A percentile compares a stretch with the other conserved stretches of the same genome.
Conservation (phyloP, 2,797 vertebrate genomes). For the Naso thynnoides region DNA sequence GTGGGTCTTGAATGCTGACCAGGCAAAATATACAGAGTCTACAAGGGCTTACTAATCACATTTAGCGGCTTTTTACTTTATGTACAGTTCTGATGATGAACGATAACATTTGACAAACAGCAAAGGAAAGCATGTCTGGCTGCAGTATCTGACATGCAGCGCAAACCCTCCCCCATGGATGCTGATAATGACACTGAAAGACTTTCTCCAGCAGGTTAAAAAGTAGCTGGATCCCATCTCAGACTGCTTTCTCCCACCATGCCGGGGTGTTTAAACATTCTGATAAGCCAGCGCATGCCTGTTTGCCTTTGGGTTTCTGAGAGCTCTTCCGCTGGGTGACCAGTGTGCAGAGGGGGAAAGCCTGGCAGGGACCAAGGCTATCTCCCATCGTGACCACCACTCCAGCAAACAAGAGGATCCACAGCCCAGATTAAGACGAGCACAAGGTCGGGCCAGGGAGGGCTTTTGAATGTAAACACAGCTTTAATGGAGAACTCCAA, state of each 20-base stretch:
- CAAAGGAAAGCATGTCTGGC: slow-evolving; percentile 7
- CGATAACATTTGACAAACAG: slow-evolving; percentile 39
- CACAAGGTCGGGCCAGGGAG: slow-evolving; percentile 29
- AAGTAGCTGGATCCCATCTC: slow-evolving; percentile 43
- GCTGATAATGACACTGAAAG: slow-evolving; percentile 46
- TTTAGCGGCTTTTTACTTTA: slow-evolving; percentile 24
- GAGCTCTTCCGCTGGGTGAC: slow-evolving; percentile 64
- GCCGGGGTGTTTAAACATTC: slow-evolving; percentile 69
- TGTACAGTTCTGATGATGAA: slow-evolving; percentile 32
- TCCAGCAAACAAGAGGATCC: slow-evolving; percentile 42
- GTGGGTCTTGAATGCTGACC: slow-evolving; percentile 43
- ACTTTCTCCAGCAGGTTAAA: slow-evolving; percentile 50
- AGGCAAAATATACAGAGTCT: slow-evolving; percentile 9
- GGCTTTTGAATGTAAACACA: slow-evolving; percentile 37
- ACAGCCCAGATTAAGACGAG: slow-evolving; percentile 58
- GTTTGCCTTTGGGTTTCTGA: slow-evolving; percentile 73
- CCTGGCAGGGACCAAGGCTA: slow-evolving; percentile 48
- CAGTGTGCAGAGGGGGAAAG: slow-evolving; percentile 33
- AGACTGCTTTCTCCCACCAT: slow-evolving; percentile 45
- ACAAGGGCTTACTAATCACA: slow-evolving; percentile 46
- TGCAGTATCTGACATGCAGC: slow-evolving; percentile 27
- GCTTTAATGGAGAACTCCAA: slow-evolving; percentile 20
- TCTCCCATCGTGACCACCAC: slow-evolving; percentile 45
- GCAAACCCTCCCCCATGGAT: slow-evolving; percentile 44
- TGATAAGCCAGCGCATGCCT: slow-evolving; percentile 70